Percentiles rank a stretch among this genome's conserved stretches.
phyloP scores from a whole-genome alignment of 1,140 invertebrate genomes.

The Steinernema feltiae region DNA sequence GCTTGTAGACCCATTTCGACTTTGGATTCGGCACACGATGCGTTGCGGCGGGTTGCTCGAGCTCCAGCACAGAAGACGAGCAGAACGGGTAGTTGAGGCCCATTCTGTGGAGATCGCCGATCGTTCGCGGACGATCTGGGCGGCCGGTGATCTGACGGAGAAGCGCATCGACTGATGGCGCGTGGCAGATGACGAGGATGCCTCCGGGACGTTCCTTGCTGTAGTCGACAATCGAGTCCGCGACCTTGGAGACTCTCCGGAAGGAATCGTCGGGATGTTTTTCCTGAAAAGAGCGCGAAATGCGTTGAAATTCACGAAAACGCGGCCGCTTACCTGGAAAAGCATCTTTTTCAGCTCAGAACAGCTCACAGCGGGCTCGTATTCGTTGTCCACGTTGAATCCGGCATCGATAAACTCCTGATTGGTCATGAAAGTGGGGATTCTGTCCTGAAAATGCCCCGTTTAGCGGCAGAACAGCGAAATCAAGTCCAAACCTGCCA shows the following conservation, averaged over 20 bases:
- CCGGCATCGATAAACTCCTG: slow-evolving; percentile 17
- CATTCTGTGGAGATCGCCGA: slow-evolving; percentile 28
- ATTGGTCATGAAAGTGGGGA: slow-evolving; percentile 21
- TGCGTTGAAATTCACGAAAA: slow-evolving; percentile 13
- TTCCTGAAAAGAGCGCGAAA: slow-evolving; percentile 21
- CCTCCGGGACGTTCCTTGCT: slow-evolving; percentile 21
- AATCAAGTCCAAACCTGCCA: slow-evolving; percentile 30
- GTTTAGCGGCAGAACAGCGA: neutral
- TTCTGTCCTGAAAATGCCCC: neutral
- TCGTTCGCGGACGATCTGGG: slow-evolving; percentile 19
- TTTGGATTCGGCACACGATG: neutral
- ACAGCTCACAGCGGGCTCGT: slow-evolving; percentile 24
- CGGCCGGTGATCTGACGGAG: slow-evolving; percentile 29
- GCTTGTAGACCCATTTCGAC: slow-evolving; percentile 28
- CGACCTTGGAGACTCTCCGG: slow-evolving; percentile 20
- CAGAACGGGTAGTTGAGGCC: slow-evolving; percentile 36
- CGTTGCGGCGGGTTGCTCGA: neutral
- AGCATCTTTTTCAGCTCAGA: slow-evolving; percentile 19
- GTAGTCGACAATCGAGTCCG: slow-evolving; percentile 28
- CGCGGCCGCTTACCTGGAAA: slow-evolving; percentile 24
- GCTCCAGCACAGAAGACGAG: slow-evolving; percentile 23
- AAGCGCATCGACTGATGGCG: slow-evolving; percentile 31
- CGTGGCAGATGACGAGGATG: slow-evolving; percentile 33
- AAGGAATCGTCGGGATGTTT: slow-evolving; percentile 27
- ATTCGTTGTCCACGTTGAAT: slow-evolving; percentile 27